These are phyloP conservation scores for Agrypnus murinus DNA, from an alignment of 2,888 invertebrate genomes.

Conservation along the genomic window DNA sequence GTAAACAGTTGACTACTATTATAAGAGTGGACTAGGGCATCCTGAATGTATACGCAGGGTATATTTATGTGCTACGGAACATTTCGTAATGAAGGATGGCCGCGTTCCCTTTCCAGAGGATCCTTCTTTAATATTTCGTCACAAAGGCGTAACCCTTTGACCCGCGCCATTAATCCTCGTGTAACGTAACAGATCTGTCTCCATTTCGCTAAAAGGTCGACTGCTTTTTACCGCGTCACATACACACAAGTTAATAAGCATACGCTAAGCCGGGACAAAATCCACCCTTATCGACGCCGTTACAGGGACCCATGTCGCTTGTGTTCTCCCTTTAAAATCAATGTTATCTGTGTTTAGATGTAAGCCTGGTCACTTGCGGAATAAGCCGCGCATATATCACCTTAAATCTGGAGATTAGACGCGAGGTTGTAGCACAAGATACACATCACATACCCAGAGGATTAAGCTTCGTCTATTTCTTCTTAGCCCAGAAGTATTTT, in stretches of 20 bases:
- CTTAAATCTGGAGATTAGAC: slow-evolving; percentile 53
- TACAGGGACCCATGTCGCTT: slow-evolving; percentile 33
- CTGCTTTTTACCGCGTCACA: slow-evolving; percentile 48
- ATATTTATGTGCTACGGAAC: slow-evolving; percentile 15
- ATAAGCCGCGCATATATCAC: slow-evolving; percentile 54
- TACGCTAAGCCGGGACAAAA: slow-evolving; percentile 24
- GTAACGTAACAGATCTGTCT: slow-evolving; percentile 49
- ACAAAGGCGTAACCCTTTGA: slow-evolving; percentile 43
- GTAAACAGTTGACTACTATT: background rate
- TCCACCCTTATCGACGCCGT: slow-evolving; percentile 28
- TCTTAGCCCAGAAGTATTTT: slow-evolving; percentile 28
- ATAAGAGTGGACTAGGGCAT: background rate
- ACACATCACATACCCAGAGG: slow-evolving; percentile 46
- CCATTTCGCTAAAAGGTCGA: slow-evolving; percentile 50
- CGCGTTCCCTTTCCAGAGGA: slow-evolving; percentile 9
- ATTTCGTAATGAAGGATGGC: slow-evolving; percentile 32
- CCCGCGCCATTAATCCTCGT: slow-evolving; percentile 44
- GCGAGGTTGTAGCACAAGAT: slow-evolving; percentile 44
- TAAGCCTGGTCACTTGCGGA: slow-evolving; percentile 52
- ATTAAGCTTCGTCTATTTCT: slow-evolving; percentile 45
- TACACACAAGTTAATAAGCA: slow-evolving; percentile 49
- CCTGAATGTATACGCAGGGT: slow-evolving; percentile 9
- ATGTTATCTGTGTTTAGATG: slow-evolving; percentile 51
- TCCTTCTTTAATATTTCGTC: slow-evolving; percentile 45
- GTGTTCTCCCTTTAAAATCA: slow-evolving; percentile 44